Conservation (phyloP, 2,113 vertebrate genomes). For the Chaenocephalus aceratus region DNA sequence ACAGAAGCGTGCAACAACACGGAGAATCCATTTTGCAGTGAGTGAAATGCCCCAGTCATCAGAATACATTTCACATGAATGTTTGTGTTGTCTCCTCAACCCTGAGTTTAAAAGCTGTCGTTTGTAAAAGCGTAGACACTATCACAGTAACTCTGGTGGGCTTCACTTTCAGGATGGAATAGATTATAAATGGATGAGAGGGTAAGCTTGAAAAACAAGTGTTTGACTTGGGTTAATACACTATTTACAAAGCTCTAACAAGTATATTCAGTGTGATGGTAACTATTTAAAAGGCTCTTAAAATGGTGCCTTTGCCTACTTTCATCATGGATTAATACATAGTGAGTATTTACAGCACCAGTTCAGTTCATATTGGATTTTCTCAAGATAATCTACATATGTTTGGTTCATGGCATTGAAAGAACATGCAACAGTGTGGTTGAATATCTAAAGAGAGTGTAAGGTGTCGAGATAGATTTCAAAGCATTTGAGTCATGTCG, state of each 20-base stretch:
- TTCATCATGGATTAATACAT: background rate
- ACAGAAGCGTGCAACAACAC: slow-evolving; percentile 41
- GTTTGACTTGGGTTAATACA: slow-evolving; percentile 23
- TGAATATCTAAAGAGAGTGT: background rate
- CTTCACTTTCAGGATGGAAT: slow-evolving; percentile 48
- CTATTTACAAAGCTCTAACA: slow-evolving; percentile 43
- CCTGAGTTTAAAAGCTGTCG: slow-evolving; percentile 27
- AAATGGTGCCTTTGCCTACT: too few species aligned
- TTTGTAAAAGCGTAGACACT: slow-evolving; percentile 43
- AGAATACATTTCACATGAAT: slow-evolving; percentile 66
- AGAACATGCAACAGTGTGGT: background rate
- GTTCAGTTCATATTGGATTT: too few species aligned
- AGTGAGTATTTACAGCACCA: background rate
- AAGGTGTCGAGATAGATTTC: background rate
- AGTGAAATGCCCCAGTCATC: slow-evolving; percentile 30
- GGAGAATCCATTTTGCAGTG: slow-evolving; percentile 61
- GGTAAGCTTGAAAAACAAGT: slow-evolving; percentile 15
- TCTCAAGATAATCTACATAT: too few species aligned
- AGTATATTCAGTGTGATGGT: background rate
- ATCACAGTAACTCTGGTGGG: background rate
- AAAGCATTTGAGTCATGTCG: background rate
- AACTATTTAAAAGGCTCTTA: background rate
- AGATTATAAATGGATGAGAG: slow-evolving; percentile 52
- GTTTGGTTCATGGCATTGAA: background rate
- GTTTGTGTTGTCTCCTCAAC: slow-evolving; percentile 32